Percentiles rank a stretch among this genome's conserved stretches.
Evolutionary conservation across 2,797 vertebrate species (phyloP).

Genomic region (Peromyscus melanophrys): DNA sequence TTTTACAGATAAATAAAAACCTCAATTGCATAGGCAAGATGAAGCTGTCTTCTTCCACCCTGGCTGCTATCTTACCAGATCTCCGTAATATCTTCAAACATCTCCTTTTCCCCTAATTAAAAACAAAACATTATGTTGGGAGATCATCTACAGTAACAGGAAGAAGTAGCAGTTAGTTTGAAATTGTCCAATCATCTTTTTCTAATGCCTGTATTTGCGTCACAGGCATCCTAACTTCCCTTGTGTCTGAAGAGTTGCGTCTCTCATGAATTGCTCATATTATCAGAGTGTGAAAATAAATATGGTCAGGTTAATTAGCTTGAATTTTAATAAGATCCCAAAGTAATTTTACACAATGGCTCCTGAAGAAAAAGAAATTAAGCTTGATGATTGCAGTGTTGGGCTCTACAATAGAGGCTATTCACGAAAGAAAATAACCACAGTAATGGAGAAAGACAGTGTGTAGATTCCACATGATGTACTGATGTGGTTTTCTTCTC

Average conservation of each 20-base stretch:
- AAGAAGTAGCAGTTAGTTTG: slow-evolving; percentile 73
- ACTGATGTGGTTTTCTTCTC: slow-evolving; percentile 40
- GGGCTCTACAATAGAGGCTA: slow-evolving; percentile 61
- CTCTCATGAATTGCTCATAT: slow-evolving; percentile 81
- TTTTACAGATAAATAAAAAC: slow-evolving; percentile 70
- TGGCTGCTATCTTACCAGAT: slow-evolving; percentile 11
- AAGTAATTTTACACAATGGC: slow-evolving; percentile 74
- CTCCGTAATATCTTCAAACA: slow-evolving; percentile 71
- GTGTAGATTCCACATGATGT: neutral
- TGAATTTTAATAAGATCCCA: slow-evolving; percentile 82
- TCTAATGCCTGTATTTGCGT: slow-evolving; percentile 78
- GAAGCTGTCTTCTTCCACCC: slow-evolving; percentile 7
- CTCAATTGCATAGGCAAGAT: neutral
- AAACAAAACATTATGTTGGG: slow-evolving; percentile 71
- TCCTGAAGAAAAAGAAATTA: slow-evolving; percentile 69
- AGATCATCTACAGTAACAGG: slow-evolving; percentile 66
- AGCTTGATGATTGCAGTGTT: slow-evolving; percentile 56
- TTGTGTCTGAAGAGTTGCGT: slow-evolving; percentile 62
- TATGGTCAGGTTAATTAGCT: slow-evolving; percentile 80
- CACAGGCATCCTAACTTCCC: slow-evolving; percentile 76
- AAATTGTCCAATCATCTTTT: slow-evolving; percentile 78
- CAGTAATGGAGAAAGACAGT: slow-evolving; percentile 35
- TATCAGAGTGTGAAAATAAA: slow-evolving; percentile 83
- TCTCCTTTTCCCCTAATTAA: slow-evolving; percentile 76
- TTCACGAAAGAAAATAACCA: slow-evolving; percentile 43